Base-by-base conservation (phyloP, 2,888 invertebrate species). In the Chrysomela aeneicollis region DNA sequence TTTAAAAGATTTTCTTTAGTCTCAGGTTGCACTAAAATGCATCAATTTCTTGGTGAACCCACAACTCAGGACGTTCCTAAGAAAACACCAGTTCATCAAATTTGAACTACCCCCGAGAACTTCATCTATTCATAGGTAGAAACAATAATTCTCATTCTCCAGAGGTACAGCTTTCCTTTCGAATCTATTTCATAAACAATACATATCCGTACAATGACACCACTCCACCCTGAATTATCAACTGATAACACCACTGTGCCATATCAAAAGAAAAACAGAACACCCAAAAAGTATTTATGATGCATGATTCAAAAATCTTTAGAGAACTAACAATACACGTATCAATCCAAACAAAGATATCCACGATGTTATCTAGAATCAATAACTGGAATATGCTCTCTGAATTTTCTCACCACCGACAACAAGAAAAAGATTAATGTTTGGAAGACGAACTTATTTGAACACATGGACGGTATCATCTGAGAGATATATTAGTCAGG, bases 391-490 rank as follows among this genome's bases (percentile, higher is more conserved):
- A 46, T 15, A 5, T 57, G 9, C 6, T 30, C 26, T 47, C 30
- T 17, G 57, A 57, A 46, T 46, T 57, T 57, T 57, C 57, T 57
- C 57, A 46, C 42, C 42, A 42, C 15, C n/a, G 15, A 42, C 42
- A 42, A 42, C 57, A 57, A 22, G 46, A 46, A 46, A 8, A 26
- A 46, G 57, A 57, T 57, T 57, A 46, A 57, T 57, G 57, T 57
- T 37, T n/a, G 15, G 46, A 47, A 26, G 12, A 26, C 18, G 46
- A 57, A 57, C 37, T 26, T 57, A 46, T 57, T 57, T 57, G 46
- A 57, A 57, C 57, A 57, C 46, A 57, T 57, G 46, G 57, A 30
- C 30, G 46, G 26, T 37, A 57, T 57, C 57, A 46, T 57, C 57
- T 57, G 57, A 46, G 17, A 46, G 57, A 57, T 17, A 47, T 26